Percentiles rank a stretch among this genome's conserved stretches.
phyloP scores from a whole-genome alignment of 2,888 invertebrate genomes.

The Chloroclystis v-ata region DNA sequence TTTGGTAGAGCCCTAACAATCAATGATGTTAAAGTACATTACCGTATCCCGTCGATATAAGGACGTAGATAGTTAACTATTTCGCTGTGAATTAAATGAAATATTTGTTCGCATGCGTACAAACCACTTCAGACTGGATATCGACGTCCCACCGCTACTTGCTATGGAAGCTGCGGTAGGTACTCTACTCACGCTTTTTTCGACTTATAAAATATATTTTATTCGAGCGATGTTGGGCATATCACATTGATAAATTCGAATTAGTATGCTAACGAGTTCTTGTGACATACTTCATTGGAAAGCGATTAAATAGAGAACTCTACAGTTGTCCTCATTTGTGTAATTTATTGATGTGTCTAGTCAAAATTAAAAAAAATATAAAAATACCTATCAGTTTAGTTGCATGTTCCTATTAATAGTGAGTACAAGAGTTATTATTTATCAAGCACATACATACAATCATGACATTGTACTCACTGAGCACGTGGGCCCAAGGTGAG shows the following conservation, averaged over 20 bases:
- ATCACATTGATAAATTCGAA: background rate
- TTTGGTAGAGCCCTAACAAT: too few species aligned
- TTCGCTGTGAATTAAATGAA: background rate
- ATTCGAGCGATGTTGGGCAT: background rate
- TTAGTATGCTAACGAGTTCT: conserved; percentile 5
- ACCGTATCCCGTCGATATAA: too few species aligned
- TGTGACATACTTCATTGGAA: conserved; percentile 1
- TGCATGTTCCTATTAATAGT: too few species aligned
- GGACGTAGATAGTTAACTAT: background rate
- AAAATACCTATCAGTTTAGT: too few species aligned
- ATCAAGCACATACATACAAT: too few species aligned
- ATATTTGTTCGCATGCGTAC: conserved; percentile 14
- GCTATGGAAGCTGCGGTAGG: conserved; percentile 5
- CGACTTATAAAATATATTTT: too few species aligned
- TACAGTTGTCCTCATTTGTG: background rate
- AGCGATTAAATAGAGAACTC: background rate
- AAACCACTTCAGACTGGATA: conserved; percentile 4
- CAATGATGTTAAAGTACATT: too few species aligned
- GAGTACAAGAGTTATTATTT: too few species aligned
- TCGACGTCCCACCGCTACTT: conserved; percentile 13
- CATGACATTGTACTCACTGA: conserved; percentile 32
- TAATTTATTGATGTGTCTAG: background rate
- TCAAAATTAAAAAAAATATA: too few species aligned
- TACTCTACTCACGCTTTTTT: too few species aligned
- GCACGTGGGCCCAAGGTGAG: conserved; percentile 57